Percentiles rank a stretch among this genome's conserved stretches.
These are phyloP conservation scores for Buphagus erythrorhynchus DNA, from an alignment of 2,797 vertebrate genomes.

Conservation along the genomic window DNA sequence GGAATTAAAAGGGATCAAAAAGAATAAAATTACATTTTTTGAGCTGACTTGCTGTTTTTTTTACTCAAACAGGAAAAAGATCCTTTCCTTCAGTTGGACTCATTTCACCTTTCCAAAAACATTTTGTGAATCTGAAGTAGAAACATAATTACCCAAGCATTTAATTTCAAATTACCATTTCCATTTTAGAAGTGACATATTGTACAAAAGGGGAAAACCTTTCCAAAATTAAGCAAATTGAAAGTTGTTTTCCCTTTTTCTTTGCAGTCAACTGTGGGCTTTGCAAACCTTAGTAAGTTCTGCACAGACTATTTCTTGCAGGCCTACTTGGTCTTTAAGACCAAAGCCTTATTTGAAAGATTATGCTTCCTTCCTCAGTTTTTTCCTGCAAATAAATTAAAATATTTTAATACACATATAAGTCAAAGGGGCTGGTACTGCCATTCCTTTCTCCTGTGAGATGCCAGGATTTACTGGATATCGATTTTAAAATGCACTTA, in stretches of 20 bases:
- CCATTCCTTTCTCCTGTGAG: background rate
- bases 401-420: background rate
- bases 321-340: background rate
- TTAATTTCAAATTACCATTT: background rate
- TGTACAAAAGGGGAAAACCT: accelerated
- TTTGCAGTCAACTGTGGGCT: background rate
- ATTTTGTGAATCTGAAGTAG: background rate
- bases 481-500: background rate
- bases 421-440: background rate
- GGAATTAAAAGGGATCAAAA: background rate
- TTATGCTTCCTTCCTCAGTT: background rate
- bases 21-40: background rate
- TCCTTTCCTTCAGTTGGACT: background rate
- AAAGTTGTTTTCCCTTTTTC: background rate
- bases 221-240: background rate
- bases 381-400: background rate
- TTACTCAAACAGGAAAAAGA: background rate
- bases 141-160: background rate
- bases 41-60: background rate
- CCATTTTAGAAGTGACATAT: background rate
- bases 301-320: background rate
- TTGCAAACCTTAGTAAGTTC: background rate
- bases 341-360: background rate
- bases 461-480: background rate
- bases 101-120: background rate